Percentiles rank a stretch among this genome's conserved stretches.
phyloP scores from a whole-genome alignment of 2,888 invertebrate species.

The Operophtera brumata region DNA sequence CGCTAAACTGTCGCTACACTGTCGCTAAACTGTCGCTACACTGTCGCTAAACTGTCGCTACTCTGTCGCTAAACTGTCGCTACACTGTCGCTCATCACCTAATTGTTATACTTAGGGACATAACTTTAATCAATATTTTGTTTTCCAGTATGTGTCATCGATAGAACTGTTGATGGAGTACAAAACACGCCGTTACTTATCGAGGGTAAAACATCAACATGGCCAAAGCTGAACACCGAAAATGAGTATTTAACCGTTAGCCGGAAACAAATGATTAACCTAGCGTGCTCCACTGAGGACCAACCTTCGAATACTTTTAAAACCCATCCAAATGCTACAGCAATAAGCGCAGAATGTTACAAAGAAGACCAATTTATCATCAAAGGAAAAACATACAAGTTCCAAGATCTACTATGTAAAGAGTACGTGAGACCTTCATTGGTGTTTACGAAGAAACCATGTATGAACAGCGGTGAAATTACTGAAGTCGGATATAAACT shows the following conservation, averaged over 20 bases:
- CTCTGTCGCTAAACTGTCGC: no score
- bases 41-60: no score
- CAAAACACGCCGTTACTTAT: constrained; percentile 13
- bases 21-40: no score
- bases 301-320: constrained; percentile 21
- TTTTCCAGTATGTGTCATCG: constrained; percentile 19
- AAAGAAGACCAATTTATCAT: constrained; percentile 25
- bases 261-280: no score
- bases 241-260: background rate
- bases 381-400: constrained; percentile 17
- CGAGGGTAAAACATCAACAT: background rate
- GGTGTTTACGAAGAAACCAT: constrained; percentile 7
- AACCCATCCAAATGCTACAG: constrained; percentile 9
- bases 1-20: no score
- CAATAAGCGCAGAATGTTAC: constrained; percentile 23
- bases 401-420: constrained; percentile 24
- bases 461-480: constrained; percentile 10
- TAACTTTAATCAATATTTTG: background rate
- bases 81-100: no score
- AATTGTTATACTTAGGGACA: no score
- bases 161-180: constrained; percentile 6
- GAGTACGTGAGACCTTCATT: constrained; percentile 10
- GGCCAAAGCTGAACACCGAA: background rate
- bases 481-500: constrained; percentile 22
- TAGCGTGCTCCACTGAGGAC: constrained; percentile 16